Base-by-base conservation (phyloP, 2,113 vertebrate species). In the Sinocyclocheilus rhinocerous region DNA sequence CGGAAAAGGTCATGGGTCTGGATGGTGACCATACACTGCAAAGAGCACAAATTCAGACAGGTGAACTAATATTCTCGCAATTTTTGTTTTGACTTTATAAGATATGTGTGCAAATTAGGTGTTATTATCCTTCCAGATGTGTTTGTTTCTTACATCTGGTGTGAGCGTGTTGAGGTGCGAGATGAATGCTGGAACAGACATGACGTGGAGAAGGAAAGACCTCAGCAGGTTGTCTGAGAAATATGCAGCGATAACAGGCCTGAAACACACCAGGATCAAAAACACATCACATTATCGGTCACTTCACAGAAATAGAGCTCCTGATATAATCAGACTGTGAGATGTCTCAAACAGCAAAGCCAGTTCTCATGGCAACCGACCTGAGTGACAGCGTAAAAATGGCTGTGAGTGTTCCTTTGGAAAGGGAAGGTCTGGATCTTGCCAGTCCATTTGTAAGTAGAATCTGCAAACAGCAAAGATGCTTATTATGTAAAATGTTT, bases 201-300 rank as follows among this genome's bases (percentile, higher is more conserved):
- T 96, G 93, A 99, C 90, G 89, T 99, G 97, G 90, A 98, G 94
- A 84, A 99, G 95, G 91, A 99, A 97, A 0, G 97, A 98, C 86
- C 97, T 96, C 75, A 99, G 86, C 88, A 99, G 96, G 91, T 97
- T 99, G 90, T 99, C 98, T 10, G 98, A 99, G 91, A 98, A 99
- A 75, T 99, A 96, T 24, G 98, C 97, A 70, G 97, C 97, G 80
- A 98, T 87, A 89, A 99, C 97, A 3, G 98, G 98, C 90, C 98
- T 99, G 86, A 12, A 92, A 90, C 81, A 89, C 93, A 76, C 91
- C 15, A 82, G 61, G 88, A 2, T 84, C 20, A 50, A 24, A n/a
- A 48, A 12, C 39, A 6, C n/a, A 70, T 11, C 2, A 57, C 63
- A 45, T 42, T 12, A 70, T 82, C 3, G 16, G 59, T 13, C 7